These are phyloP conservation scores for Dendrocincla tyrannina DNA, from an alignment of 2,797 vertebrate genomes.

Conservation along the genomic window DNA sequence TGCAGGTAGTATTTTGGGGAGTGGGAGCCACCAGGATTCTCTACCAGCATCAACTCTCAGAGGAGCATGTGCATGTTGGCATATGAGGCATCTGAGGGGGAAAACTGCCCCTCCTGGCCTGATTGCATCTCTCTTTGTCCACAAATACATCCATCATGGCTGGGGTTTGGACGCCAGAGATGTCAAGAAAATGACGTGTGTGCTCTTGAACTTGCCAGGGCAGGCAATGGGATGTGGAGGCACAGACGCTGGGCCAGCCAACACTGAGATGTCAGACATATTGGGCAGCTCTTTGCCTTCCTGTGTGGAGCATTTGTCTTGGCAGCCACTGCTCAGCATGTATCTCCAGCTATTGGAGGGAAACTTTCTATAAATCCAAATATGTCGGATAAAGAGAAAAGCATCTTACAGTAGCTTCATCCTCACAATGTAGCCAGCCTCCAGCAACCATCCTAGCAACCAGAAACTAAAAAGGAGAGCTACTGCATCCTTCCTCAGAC, in stretches of 20 bases:
- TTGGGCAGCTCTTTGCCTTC: background rate
- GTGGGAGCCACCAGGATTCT: background rate
- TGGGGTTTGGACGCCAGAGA: background rate
- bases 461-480: background rate
- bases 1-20: background rate
- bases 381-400: background rate
- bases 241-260: too few relatives aligned
- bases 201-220: background rate
- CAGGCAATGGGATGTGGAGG: fast-evolving
- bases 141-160: fast-evolving
- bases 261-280: fast-evolving
- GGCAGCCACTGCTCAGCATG: background rate
- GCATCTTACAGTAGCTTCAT: background rate
- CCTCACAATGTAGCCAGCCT: background rate
- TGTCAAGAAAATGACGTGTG: fast-evolving
- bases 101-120: fast-evolving
- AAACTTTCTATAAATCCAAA: background rate
- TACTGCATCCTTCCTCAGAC: background rate
- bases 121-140: background rate
- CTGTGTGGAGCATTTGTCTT: background rate
- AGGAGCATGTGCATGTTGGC: fast-evolving
- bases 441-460: background rate
- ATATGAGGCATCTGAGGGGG: background rate
- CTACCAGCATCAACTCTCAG: background rate
- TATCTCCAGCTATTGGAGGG: background rate